Evolutionary conservation across 2,113 vertebrate species (phyloP).

Genomic region (Clinocottus analis): DNA sequence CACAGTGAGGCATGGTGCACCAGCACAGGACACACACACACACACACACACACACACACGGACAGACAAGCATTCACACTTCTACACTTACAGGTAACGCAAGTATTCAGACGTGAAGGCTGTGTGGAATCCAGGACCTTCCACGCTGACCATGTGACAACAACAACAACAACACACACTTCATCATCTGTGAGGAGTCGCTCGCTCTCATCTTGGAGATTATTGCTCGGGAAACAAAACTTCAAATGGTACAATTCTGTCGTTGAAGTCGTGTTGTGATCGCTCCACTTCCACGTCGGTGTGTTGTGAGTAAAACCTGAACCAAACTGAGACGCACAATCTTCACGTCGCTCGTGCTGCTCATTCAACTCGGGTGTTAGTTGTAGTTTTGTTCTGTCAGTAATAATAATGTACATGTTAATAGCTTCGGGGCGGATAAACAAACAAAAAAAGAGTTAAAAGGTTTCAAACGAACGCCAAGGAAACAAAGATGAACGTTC

Average conservation of each 20-base stretch:
- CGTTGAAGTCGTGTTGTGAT: background rate
- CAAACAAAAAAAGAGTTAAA: background rate
- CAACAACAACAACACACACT: background rate
- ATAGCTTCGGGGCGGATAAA: background rate
- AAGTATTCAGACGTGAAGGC: background rate
- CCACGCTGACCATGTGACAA: background rate
- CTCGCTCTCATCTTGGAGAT: background rate
- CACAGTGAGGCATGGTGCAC: background rate
- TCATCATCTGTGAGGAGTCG: background rate
- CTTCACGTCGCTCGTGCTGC: background rate
- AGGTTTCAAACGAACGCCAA: background rate
- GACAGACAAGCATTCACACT: background rate
- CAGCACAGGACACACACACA: background rate
- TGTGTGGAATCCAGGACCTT: background rate
- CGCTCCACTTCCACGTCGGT: background rate
- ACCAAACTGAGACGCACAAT: background rate
- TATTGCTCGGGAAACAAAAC: background rate
- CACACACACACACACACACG: no score
- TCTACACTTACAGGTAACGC: background rate
- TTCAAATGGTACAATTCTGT: background rate
- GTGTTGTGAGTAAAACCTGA: background rate
- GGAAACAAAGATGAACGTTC: background rate
- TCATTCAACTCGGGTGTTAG: background rate
- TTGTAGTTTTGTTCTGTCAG: background rate
- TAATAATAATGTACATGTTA: conserved; percentile 3